phyloP scores from a whole-genome alignment of 2,113 vertebrate genomes.

The Herpailurus yagouaroundi region DNA sequence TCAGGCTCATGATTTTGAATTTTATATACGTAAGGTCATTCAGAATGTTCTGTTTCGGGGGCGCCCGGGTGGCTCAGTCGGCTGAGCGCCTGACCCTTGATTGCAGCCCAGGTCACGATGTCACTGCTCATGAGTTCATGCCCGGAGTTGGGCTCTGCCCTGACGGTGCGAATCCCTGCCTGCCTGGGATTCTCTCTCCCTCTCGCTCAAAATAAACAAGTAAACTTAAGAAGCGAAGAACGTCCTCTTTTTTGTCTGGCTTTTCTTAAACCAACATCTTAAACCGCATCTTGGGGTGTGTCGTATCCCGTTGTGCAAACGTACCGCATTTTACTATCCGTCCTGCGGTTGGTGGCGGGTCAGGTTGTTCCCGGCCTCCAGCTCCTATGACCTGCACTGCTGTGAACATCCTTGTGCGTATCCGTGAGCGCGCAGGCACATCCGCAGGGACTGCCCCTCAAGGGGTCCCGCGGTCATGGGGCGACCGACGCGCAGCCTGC shows the following conservation, averaged over 20 bases:
- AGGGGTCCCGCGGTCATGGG: accelerated
- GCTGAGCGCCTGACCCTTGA: too few relatives aligned
- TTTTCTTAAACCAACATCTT: not conserved
- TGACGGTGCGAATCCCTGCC: too few relatives aligned
- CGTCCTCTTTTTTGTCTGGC: not conserved
- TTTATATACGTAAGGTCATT: accelerated
- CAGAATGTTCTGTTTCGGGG: not conserved
- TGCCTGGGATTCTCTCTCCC: too few relatives aligned
- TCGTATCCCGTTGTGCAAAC: not conserved
- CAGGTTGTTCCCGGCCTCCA: accelerated
- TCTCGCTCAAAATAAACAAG: too few relatives aligned
- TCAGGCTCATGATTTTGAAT: not conserved
- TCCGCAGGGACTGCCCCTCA: accelerated
- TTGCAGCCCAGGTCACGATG: too few relatives aligned
- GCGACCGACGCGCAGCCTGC: too few relatives aligned
- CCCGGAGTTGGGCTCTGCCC: too few relatives aligned
- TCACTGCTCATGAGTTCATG: too few relatives aligned
- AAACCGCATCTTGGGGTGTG: not conserved
- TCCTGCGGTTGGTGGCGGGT: not conserved
- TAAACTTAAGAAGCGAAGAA: not conserved
- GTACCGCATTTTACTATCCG: accelerated
- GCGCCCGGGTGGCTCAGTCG: too few relatives aligned
- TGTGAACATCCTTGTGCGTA: accelerated
- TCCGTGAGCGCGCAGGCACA: accelerated
- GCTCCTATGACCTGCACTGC: not conserved